phyloP scores from a whole-genome alignment of 2,888 invertebrate genomes.

The Zygothrica quintamaculata region DNA sequence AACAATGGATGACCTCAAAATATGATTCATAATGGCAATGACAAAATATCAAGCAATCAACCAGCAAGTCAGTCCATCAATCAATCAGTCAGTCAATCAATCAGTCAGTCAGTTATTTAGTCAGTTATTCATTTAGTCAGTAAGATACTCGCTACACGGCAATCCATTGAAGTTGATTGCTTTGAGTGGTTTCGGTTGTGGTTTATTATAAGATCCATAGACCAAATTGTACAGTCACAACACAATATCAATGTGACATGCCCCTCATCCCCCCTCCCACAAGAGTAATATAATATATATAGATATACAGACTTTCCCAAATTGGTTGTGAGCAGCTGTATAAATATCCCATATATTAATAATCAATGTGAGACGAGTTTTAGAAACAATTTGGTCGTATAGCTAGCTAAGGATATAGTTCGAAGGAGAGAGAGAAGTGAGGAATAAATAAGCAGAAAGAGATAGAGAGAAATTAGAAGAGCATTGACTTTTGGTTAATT shows the following conservation, averaged over 20 bases:
- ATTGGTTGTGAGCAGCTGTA: too few relatives aligned
- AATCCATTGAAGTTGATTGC: constrained; percentile 60
- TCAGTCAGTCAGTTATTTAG: constrained; percentile 2
- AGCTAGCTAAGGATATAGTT: too few relatives aligned
- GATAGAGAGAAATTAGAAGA: too few relatives aligned
- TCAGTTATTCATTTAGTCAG: constrained; percentile 19
- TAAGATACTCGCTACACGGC: constrained; percentile 25
- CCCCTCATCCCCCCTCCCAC: too few relatives aligned
- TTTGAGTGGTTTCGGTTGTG: constrained; percentile 44
- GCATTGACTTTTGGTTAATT: constrained; percentile 1
- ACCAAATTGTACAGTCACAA: constrained; percentile 45
- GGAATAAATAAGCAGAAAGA: too few relatives aligned
- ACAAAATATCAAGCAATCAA: constrained; percentile 39
- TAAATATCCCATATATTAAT: too few relatives aligned
- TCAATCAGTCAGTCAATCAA: constrained; percentile 19
- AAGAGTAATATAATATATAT: too few relatives aligned
- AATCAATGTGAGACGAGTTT: too few relatives aligned
- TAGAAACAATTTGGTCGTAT: too few relatives aligned
- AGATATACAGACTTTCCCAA: too few relatives aligned
- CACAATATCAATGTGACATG: constrained; percentile 17
- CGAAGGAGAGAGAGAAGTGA: too few relatives aligned
- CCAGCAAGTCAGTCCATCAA: too few relatives aligned
- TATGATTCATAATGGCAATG: constrained; percentile 53
- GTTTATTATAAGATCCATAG: constrained; percentile 48
- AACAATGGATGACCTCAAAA: constrained; percentile 58